phyloP scores from a whole-genome alignment of 2,888 invertebrate species.

The Mythimna albipuncta region DNA sequence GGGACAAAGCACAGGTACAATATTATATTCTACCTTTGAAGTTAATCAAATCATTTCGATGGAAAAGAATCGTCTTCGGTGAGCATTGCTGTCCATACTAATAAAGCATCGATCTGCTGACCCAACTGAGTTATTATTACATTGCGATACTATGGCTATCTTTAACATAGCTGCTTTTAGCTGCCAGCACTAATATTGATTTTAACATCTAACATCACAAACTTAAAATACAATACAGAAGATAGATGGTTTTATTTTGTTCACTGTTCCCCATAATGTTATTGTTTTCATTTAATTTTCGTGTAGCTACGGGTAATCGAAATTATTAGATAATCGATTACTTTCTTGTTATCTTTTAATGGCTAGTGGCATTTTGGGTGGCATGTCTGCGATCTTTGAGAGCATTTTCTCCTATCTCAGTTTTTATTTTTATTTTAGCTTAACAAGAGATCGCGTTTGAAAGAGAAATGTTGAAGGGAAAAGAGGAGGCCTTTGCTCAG shows the following conservation, averaged over 20 bases:
- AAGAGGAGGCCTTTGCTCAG: too few relatives aligned
- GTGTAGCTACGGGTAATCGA: neutral
- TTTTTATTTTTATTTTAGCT: neutral
- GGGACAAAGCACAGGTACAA: conserved; percentile 1
- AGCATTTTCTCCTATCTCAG: neutral
- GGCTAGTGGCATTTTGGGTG: neutral
- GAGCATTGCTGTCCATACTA: conserved; percentile 22
- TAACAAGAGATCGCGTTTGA: too few relatives aligned
- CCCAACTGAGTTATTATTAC: conserved; percentile 44
- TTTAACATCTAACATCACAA: conserved; percentile 23
- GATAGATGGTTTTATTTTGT: conserved; percentile 18
- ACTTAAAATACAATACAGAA: conserved; percentile 7
- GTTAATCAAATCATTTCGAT: conserved; percentile 38
- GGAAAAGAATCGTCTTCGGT: conserved; percentile 15
- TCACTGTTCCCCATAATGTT: conserved; percentile 1
- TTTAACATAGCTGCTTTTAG: conserved; percentile 27
- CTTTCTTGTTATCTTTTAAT: neutral
- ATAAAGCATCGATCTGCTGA: conserved; percentile 45
- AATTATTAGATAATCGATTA: conserved; percentile 6
- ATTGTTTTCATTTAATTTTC: conserved; percentile 36
- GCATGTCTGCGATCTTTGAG: neutral
- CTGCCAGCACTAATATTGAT: conserved; percentile 40
- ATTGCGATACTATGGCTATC: conserved; percentile 27
- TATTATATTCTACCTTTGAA: conserved; percentile 26
- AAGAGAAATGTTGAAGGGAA: too few relatives aligned